Percentiles rank a stretch among this genome's conserved stretches.
phyloP scores from a whole-genome alignment of 1,140 invertebrate species.

The Idris sp. region DNA sequence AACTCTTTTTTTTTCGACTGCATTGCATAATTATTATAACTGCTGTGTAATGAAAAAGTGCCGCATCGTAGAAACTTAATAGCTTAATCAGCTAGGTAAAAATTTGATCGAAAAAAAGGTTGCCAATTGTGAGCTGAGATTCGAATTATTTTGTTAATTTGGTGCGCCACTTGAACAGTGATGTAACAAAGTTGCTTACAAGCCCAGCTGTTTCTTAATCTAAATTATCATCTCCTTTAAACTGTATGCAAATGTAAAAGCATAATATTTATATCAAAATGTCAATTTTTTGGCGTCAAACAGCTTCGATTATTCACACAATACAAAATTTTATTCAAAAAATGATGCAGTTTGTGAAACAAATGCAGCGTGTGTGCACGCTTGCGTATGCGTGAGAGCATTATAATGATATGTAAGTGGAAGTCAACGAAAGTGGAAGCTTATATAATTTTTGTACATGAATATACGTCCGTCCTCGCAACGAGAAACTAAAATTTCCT shows the following conservation, averaged over 20 bases:
- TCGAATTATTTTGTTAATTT: constrained; percentile 34
- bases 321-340: too few relatives aligned
- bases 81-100: constrained; percentile 26
- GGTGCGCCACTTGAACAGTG: constrained; percentile 6
- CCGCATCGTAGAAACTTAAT: constrained; percentile 1
- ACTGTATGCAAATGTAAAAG: too few relatives aligned
- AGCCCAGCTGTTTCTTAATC: constrained; percentile 30
- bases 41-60: constrained; percentile 6
- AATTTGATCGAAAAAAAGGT: constrained; percentile 34
- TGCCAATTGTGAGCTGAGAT: constrained; percentile 16
- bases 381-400: constrained; percentile 53
- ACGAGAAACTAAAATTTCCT: constrained; percentile 40
- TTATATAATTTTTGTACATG: constrained; percentile 72
- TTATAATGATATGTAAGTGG: constrained; percentile 51
- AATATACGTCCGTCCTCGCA: constrained; percentile 67
- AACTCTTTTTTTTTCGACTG: constrained; percentile 19
- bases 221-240: constrained; percentile 31
- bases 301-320: constrained; percentile 51
- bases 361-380: constrained; percentile 38
- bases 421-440: constrained; percentile 71
- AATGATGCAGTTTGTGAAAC: constrained; percentile 48
- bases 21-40: constrained; percentile 24
- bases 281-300: too few relatives aligned
- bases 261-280: too few relatives aligned
- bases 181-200: constrained; percentile 21